Base-by-base conservation (phyloP, 2,888 invertebrate species). In the Lapara coniferarum region DNA sequence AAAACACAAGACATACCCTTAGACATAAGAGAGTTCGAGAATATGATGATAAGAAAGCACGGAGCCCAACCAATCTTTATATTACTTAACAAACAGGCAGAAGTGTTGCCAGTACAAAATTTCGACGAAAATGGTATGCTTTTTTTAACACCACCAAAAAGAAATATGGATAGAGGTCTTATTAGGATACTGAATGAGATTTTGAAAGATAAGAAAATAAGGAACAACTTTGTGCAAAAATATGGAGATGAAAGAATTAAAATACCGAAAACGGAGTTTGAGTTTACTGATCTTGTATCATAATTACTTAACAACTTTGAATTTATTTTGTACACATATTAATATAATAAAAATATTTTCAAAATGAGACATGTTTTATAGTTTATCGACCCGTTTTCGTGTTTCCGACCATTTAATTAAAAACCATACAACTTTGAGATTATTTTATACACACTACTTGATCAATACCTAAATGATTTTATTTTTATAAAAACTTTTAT, bases 101-200 rank as follows among this genome's bases (percentile, higher is more conserved):
- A 19, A 16, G 53, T 59, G 25, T 63, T 67, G 44, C 69, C 68
- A 56, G 14, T 8, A 13, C 53, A 66, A 19, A 13, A 67, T 13
- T 74, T 69, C 12, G 58, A 75, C 30, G 51, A 69, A 10, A 71
- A 73, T 10, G 75, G 74, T 10, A 74, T 72, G 70, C 13, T 72
- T 6, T 71, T 59, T 37, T n/a, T 75, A 5, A 70, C 68, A 0
- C 3, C 53, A 37, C 74, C 72, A 0, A 71, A 12, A 67, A 73
- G 5, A 16, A 13, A 63, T 49, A 19, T 19, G 0, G 49, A 63
- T 49, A 59, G 46, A 59, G 46, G 1, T 44, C 12, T 13, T 13
- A 16, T 63, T 19, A 63, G 13, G 19, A 19, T 63, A 19, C 12
- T 63, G 7, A 49, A 49, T 19, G 13, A 46, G 5, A 10, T 49